Conservation (phyloP, 2,113 vertebrate species). For the Toxotes chatareus region DNA sequence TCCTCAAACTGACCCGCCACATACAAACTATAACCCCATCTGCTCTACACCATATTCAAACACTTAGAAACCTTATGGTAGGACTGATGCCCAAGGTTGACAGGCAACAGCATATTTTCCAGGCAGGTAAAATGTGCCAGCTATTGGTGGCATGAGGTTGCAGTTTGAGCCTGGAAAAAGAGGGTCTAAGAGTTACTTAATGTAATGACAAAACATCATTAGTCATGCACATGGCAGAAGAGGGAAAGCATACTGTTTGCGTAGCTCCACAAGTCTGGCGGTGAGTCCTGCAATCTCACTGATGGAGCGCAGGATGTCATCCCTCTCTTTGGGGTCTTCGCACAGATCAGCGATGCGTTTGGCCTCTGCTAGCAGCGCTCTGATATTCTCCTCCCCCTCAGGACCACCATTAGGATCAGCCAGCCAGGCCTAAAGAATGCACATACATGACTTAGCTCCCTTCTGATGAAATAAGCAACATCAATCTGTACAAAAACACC, state of each 20-base stretch:
- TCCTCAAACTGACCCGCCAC: slow-evolving; percentile 13
- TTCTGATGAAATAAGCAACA: slow-evolving; percentile 4
- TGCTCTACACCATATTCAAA: slow-evolving; percentile 31
- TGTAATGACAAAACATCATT: slow-evolving; percentile 1
- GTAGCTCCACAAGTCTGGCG: slow-evolving; percentile 91
- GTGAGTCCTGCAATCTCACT: slow-evolving; percentile 94
- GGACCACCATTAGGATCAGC: slow-evolving; percentile 95
- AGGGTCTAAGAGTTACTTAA: slow-evolving; percentile 61
- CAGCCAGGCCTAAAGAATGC: slow-evolving; percentile 90
- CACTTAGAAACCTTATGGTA: slow-evolving; percentile 63
- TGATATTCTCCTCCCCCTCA: slow-evolving; percentile 95
- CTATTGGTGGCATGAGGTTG: slow-evolving; percentile 53
- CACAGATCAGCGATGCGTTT: slow-evolving; percentile 95
- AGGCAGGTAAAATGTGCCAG: slow-evolving; percentile 66
- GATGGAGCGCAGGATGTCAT: slow-evolving; percentile 95
- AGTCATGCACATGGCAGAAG: not conserved
- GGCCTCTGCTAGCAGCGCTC: slow-evolving; percentile 92
- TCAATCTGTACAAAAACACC: not conserved
- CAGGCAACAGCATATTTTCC: slow-evolving; percentile 74
- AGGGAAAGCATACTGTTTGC: slow-evolving; percentile 87
- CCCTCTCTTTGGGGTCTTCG: slow-evolving; percentile 96
- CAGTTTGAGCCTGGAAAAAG: slow-evolving; percentile 66
- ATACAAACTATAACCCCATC: slow-evolving; percentile 4
- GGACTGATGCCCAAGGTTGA: slow-evolving; percentile 59
- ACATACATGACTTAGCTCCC: slow-evolving; percentile 3